Evolutionary conservation across 2,797 vertebrate genomes (phyloP), one percentile per base, ranked within the genome.

Genomic region (Onychomys arenicola): DNA sequence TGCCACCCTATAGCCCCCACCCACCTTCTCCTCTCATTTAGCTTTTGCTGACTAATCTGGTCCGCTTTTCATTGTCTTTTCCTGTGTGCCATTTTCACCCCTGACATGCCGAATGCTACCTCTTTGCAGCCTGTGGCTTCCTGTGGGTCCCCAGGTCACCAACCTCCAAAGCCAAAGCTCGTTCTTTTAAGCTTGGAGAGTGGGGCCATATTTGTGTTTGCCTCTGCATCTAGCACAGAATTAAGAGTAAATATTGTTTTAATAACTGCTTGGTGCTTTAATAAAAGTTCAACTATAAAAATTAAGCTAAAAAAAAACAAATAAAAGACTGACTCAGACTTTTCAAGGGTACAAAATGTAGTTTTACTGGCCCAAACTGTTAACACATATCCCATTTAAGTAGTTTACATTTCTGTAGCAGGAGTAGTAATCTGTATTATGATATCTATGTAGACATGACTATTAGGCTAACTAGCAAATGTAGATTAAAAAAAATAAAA

Each of bases 381-480:
- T 90, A 77, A 57, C 61, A 82, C 27, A 52, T 95, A 55, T 94
- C 49, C 37, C n/a, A 87, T n/a, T 76, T 89, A 83, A 61, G 43
- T 59, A 37, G 32, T 46, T 84, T 65, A 91, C n/a, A 61, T 78
- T 88, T 97, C 67, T 77, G n/a, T 75, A 82, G 77, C 6, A 65
- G 61, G 49, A 69, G 4, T 59, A 65, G 65, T 65, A 57, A 29
- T 90, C 93, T 97, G 94, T 93, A 61, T 17, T 80, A n/a, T 63
- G 76, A 90, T 9, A 17, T 95, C 14, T 29, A 46, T 52, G 32
- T 17, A 93, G 52, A 78, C 27, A 69, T 52, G 61, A 63, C 34
- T 43, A 46, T n/a, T 43, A 73, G 61, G 16, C 34, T 55, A 59
- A 91, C 57, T 76, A 63, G 81, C 82, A 92, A 83, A 69, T 90